Conservation (phyloP, 2,888 invertebrate genomes). For the Brachyptera risi region DNA sequence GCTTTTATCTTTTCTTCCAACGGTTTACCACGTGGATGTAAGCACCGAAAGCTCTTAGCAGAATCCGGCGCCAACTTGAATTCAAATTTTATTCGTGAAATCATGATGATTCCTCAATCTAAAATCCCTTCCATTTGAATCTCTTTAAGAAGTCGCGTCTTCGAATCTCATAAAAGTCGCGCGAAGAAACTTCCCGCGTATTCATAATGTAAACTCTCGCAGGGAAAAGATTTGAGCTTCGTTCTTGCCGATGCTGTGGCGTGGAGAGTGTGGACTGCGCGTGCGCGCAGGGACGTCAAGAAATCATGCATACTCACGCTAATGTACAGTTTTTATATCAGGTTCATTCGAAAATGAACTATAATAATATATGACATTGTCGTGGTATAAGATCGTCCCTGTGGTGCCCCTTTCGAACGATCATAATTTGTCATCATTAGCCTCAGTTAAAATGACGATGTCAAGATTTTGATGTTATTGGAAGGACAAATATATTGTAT, state of each 20-base stretch:
- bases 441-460: too few species aligned
- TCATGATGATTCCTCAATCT: slow-evolving; percentile 12
- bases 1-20: slow-evolving; percentile 2
- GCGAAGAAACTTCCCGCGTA: not conserved
- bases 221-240: not conserved
- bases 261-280: not conserved
- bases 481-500: too few species aligned
- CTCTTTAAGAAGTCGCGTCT: not conserved
- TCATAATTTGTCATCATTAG: too few species aligned
- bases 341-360: too few species aligned
- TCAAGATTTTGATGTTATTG: too few species aligned
- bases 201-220: not conserved
- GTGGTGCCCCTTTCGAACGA: too few species aligned
- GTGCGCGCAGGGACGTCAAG: too few species aligned
- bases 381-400: too few species aligned
- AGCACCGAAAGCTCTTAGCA: slow-evolving; percentile 15
- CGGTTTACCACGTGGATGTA: not conserved
- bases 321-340: too few species aligned
- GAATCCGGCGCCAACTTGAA: slow-evolving; percentile 6
- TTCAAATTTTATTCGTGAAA: slow-evolving; percentile 11
- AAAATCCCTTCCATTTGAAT: slow-evolving; percentile 9
- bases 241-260: not conserved
- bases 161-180: slow-evolving; percentile 8
- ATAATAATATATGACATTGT: too few species aligned
- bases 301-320: too few species aligned